These are phyloP conservation scores for Lepidochitona cinerea DNA, from an alignment of 2,888 invertebrate species.

Conservation along the genomic window DNA sequence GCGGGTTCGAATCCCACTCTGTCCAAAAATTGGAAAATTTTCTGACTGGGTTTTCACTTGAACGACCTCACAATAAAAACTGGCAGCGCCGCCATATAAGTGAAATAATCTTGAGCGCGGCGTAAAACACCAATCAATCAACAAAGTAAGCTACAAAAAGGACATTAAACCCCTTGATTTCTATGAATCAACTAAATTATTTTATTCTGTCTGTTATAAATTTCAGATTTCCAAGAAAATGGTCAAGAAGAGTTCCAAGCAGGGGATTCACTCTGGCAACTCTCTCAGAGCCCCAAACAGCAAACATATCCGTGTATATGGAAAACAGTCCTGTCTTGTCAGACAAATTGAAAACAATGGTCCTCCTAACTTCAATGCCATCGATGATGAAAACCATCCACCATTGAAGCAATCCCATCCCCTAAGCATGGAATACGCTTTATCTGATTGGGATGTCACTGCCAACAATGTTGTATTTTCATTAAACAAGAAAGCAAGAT, in stretches of 20 bases:
- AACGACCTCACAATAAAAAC: no score
- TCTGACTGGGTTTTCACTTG: no score
- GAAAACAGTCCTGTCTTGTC: not conserved
- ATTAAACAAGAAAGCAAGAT: slow-evolving; percentile 14
- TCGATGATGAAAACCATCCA: not conserved
- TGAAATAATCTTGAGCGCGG: no score
- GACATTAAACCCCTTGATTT: no score
- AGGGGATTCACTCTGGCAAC: not conserved
- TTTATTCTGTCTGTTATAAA: no score
- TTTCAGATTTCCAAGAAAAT: no score
- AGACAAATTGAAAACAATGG: not conserved
- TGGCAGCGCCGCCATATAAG: no score
- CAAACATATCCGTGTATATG: not conserved
- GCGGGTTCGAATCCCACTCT: no score
- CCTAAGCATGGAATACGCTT: not conserved
- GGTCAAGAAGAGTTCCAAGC: not conserved
- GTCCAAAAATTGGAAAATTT: no score
- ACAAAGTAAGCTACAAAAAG: no score
- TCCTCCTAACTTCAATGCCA: not conserved
- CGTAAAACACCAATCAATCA: no score
- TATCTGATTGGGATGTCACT: not conserved
- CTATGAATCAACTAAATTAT: no score
- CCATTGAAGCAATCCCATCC: not conserved
- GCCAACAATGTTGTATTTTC: slow-evolving; percentile 3
- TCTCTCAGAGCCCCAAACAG: not conserved